Percentiles rank a stretch among this genome's conserved stretches.
phyloP scores from a whole-genome alignment of 2,888 invertebrate species.

The Chymomyza amoena region DNA sequence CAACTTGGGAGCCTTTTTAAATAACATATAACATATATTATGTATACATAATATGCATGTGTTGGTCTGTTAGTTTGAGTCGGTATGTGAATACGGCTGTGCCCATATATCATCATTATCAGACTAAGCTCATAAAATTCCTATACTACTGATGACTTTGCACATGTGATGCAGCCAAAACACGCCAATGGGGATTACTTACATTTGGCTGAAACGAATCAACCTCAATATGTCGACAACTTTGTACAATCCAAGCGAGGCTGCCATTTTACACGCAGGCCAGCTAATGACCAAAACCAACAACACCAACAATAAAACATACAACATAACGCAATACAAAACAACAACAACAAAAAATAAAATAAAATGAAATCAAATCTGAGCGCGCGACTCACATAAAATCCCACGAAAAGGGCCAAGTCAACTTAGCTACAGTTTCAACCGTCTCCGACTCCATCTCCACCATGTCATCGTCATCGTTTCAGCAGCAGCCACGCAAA shows the following conservation, averaged over 20 bases:
- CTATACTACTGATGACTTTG: conserved; percentile 64
- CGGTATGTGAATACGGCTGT: conserved; percentile 24
- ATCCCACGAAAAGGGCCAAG: conserved; percentile 69
- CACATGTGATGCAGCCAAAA: conserved; percentile 64
- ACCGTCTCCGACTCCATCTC: not conserved
- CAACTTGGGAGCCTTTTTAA: too few species aligned
- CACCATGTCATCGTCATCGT: conserved; percentile 6
- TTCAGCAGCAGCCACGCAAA: conserved; percentile 51
- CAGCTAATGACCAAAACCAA: conserved; percentile 63
- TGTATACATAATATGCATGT: conserved; percentile 3
- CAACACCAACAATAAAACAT: conserved; percentile 23
- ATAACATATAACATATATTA: too few species aligned
- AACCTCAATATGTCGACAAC: conserved; percentile 70
- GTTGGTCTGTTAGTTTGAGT: conserved; percentile 29
- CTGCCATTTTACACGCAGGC: conserved; percentile 70
- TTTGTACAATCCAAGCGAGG: conserved; percentile 60
- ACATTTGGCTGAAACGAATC: conserved; percentile 55
- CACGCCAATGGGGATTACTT: conserved; percentile 57
- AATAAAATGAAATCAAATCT: not conserved
- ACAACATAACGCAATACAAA: conserved; percentile 23
- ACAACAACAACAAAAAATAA: not conserved
- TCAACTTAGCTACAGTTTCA: conserved; percentile 11
- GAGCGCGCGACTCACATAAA: conserved; percentile 21
- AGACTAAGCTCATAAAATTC: conserved; percentile 47
- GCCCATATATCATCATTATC: conserved; percentile 70